phyloP scores from a whole-genome alignment of 1,140 invertebrate genomes.

The Lordiphosa stackelbergi region DNA sequence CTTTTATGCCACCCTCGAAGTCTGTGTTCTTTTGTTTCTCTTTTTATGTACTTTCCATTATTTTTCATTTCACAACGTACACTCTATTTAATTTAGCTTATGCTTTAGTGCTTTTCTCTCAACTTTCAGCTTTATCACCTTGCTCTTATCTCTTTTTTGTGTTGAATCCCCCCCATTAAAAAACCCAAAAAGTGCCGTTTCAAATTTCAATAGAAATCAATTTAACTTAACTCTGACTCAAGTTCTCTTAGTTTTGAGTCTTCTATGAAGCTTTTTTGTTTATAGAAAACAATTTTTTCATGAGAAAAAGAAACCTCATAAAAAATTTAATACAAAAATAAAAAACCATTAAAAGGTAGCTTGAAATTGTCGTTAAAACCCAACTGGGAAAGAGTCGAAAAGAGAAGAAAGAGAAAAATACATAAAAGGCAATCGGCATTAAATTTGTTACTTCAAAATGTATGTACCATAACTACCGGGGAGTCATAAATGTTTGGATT shows the following conservation, averaged over 20 bases:
- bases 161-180: conserved; percentile 11
- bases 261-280: conserved; percentile 36
- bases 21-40: too few relatives aligned
- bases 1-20: too few relatives aligned
- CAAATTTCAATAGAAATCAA: conserved; percentile 74
- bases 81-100: too few relatives aligned
- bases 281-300: conserved; percentile 47
- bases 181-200: conserved; percentile 65
- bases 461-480: conserved; percentile 39
- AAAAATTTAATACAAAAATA: conserved; percentile 42
- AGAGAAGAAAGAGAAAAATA: conserved; percentile 20
- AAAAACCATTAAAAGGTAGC: conserved; percentile 61
- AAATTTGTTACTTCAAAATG: conserved; percentile 56
- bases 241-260: conserved; percentile 33
- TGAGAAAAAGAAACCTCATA: conserved; percentile 44
- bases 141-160: too few relatives aligned
- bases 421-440: conserved; percentile 29
- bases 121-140: too few relatives aligned
- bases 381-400: conserved; percentile 13
- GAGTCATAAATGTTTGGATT: conserved; percentile 69
- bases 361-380: conserved; percentile 67
- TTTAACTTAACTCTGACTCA: conserved; percentile 44
- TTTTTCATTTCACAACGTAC: too few relatives aligned
- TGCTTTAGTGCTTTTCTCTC: too few relatives aligned
- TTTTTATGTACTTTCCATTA: too few relatives aligned